Evolutionary conservation across 1,140 invertebrate genomes (phyloP), one percentile per base, ranked within the genome.

Genomic region (Drosophila mayri): DNA sequence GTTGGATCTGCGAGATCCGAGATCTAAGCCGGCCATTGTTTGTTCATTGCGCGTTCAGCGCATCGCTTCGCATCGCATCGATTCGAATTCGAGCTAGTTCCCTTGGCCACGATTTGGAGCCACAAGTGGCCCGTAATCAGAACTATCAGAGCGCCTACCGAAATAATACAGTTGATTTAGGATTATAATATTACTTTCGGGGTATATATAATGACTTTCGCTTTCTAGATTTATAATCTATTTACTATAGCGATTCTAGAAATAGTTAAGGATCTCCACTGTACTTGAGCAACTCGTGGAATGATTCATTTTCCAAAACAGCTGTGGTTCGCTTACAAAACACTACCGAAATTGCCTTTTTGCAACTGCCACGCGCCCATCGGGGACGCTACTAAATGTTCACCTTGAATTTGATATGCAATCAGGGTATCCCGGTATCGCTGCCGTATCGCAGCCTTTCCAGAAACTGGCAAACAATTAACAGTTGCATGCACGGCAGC

Each of bases 351-450:
- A 78, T 59, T 44, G 52, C 57, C 44, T 11, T 60, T 63, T 72
- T 50, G 35, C 50, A 57, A 62, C 78, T 87, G 83, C 67, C 83
- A 87, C 83, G 83, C 79, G 83, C 71, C 83, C 83, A 80, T 62
- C 62, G 52, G 58, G 68, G 74, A 25, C 57, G 20, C 46, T 37
- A 38, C 18, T 50, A 76, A 60, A 63, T 63, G 46, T 57, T 35
- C 40, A 79, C 82, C 79, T 87, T 87, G 83, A 78, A 81, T 85
- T 85, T 65, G 74, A 62, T 78, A 75, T 61, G 68, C 74, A 75
- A 63, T 73, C 78, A 63, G 40, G 28, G 38, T 37, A 54, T 38
- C 18, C 30, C 30, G 20, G 50, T 22, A 54, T 54, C 22, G 38
- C 46, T 57, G 54, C 47, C 58, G 30, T 35, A 54, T 54, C 22